A percentile compares a stretch with the other conserved stretches of the same genome.
Conservation (phyloP, 37 sponge, comb jelly and placozoan species). For the Petrosia ficiformis region DNA sequence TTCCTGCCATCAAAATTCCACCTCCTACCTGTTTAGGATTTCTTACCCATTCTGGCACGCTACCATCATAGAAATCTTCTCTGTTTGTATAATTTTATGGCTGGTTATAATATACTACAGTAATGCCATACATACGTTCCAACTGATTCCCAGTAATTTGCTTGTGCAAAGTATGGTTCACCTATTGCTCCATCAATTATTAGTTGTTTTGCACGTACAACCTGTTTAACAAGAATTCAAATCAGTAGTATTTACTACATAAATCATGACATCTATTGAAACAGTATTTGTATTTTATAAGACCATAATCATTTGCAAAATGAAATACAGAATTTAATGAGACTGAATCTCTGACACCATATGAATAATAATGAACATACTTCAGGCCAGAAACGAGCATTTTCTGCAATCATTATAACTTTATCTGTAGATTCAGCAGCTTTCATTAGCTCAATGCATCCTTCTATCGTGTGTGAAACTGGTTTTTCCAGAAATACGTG, state of each 20-base stretch:
- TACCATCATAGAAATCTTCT: neutral
- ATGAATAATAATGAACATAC: too few relatives aligned
- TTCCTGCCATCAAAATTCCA: conserved; percentile 50
- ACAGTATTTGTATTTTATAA: too few relatives aligned
- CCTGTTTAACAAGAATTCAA: conserved; percentile 21
- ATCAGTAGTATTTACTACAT: too few relatives aligned
- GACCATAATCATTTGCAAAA: too few relatives aligned
- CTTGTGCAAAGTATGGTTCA: conserved; percentile 33
- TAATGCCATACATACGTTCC: conserved; percentile 12
- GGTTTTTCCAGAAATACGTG: conserved; percentile 73
- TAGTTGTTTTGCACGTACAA: conserved; percentile 40
- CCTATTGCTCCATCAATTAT: conserved; percentile 36
- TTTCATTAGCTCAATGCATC: conserved; percentile 17
- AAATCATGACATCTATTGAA: too few relatives aligned
- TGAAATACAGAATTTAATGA: too few relatives aligned
- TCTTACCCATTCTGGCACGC: conserved; percentile 26
- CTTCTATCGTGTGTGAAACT: conserved; percentile 25
- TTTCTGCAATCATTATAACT: conserved; percentile 55
- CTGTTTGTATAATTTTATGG: conserved; percentile 22
- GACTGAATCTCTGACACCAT: too few relatives aligned
- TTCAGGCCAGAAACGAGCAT: conserved; percentile 55
- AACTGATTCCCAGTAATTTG: conserved; percentile 56
- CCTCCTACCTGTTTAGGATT: conserved; percentile 34
- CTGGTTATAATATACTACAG: conserved; percentile 1
- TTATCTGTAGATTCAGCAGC: conserved; percentile 4